Evolutionary conservation across 2,888 invertebrate species (phyloP).

Genomic region (Agrotis puta): DNA sequence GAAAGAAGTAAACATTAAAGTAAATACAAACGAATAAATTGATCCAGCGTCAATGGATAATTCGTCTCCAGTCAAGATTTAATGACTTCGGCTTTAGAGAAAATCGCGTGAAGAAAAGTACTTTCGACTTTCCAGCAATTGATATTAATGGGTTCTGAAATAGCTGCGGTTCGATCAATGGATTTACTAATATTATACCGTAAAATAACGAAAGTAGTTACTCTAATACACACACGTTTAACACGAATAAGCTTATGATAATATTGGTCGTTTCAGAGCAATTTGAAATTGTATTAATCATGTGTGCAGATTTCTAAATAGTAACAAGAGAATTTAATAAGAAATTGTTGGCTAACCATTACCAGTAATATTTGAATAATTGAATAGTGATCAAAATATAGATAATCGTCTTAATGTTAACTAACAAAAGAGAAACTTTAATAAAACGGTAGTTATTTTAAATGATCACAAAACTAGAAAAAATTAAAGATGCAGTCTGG

Average conservation of each 20-base stretch:
- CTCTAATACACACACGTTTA: conserved; percentile 2
- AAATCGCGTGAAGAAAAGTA: conserved; percentile 67
- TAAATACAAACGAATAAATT: not conserved
- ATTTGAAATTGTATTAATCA: not conserved
- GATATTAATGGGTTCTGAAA: conserved; percentile 66
- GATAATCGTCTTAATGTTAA: too few relatives aligned
- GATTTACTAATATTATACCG: conserved; percentile 15
- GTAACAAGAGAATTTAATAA: not conserved
- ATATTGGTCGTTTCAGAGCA: not conserved
- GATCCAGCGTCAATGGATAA: conserved; percentile 23
- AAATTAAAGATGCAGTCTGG: not conserved
- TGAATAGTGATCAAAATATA: too few relatives aligned
- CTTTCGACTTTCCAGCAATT: conserved; percentile 75
- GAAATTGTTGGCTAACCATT: not conserved
- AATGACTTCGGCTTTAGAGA: conserved; percentile 63
- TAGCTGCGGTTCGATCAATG: conserved; percentile 38
- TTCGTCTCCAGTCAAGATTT: conserved; percentile 31
- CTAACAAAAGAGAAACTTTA: too few relatives aligned
- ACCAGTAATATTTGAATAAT: not conserved
- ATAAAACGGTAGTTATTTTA: too few relatives aligned
- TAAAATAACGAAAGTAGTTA: conserved; percentile 28
- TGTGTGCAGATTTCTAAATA: not conserved
- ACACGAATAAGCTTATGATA: not conserved
- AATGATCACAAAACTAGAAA: not conserved
- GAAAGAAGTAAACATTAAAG: not conserved